These are phyloP conservation scores for Heteromurus nitidus DNA, from an alignment of 2,888 invertebrate species.

Conservation along the genomic window DNA sequence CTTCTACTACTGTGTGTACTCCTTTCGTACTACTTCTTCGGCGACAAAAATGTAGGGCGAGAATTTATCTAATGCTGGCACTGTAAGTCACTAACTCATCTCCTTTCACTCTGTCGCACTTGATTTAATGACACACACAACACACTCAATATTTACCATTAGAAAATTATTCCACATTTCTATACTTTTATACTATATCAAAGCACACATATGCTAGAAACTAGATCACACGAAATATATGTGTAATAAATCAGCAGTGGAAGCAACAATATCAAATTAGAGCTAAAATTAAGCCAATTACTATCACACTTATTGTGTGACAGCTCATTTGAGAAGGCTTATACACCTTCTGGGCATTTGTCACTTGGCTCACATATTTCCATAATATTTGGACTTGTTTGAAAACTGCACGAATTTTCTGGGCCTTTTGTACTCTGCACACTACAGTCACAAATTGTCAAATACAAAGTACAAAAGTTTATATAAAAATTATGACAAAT, in stretches of 20 bases:
- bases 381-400: too few relatives aligned
- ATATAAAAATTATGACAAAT: too few relatives aligned
- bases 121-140: constrained; percentile 61
- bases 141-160: constrained; percentile 21
- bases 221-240: too few relatives aligned
- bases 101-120: constrained; percentile 67
- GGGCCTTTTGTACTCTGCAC: too few relatives aligned
- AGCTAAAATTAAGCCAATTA: constrained; percentile 15
- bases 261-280: constrained; percentile 1
- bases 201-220: constrained; percentile 1
- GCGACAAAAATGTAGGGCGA: constrained; percentile 68
- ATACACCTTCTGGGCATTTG: neutral
- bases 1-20: constrained; percentile 55
- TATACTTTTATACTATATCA: neutral
- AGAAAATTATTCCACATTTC: too few relatives aligned
- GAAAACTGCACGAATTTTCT: too few relatives aligned
- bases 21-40: constrained; percentile 58
- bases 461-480: neutral
- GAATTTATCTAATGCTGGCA: constrained; percentile 69
- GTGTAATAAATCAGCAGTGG: constrained; percentile 1
- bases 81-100: constrained; percentile 69
- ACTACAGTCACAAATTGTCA: too few relatives aligned
- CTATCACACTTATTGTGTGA: neutral
- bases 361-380: too few relatives aligned
- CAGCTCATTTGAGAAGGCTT: neutral